Base-by-base conservation (phyloP, 2,797 vertebrate species). In the Lerista edwardsae region DNA sequence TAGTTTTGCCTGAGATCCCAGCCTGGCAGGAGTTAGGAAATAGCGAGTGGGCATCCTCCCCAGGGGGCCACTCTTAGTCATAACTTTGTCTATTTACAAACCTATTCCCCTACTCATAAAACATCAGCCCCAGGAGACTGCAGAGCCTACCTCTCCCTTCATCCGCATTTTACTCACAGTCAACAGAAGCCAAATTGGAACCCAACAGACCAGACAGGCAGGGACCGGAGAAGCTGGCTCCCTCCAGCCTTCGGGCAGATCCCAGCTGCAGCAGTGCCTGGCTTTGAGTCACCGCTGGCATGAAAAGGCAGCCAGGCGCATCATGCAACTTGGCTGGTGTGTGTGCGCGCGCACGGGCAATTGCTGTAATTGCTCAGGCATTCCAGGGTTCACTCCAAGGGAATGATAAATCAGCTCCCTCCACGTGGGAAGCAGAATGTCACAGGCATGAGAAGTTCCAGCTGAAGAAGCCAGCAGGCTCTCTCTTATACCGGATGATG, bases 101-200 rank as follows among this genome's bases (percentile, higher is more conserved):
- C n/a, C 59, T 17, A 6, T 21, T 1, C 59, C 41, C 14, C 14
- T 23, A 8, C 21, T 25, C 59, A 4, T 12, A 17, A 57, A 11
- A 55, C 34, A 39, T 39, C 23, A 21, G 31, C 34, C 67, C 67
- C 67, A 69, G 19, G 1, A 3, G 10, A 17, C 41, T 65, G 31
- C 21, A 11, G 31, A 61, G 25, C 25, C 2, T 15, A 65, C 47
- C 51, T 17, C 29, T 62, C 31, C 47, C 47, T 17, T 51, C 25
- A 27, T 29, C n/a, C 51, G 21, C 61, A 57, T 85, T 74, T 80
- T 80, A 85, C 76, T 85, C 47, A 80, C 77, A 14, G 39, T 44
- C 34, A 77, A 31, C 21, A 9, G 44, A 31, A 55, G 69, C 12
- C 8, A 14, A 73, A 39, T 15, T 44, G 6, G 19, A 68, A 36